phyloP scores from a whole-genome alignment of 2,888 invertebrate species.

The Andrena fulva region DNA sequence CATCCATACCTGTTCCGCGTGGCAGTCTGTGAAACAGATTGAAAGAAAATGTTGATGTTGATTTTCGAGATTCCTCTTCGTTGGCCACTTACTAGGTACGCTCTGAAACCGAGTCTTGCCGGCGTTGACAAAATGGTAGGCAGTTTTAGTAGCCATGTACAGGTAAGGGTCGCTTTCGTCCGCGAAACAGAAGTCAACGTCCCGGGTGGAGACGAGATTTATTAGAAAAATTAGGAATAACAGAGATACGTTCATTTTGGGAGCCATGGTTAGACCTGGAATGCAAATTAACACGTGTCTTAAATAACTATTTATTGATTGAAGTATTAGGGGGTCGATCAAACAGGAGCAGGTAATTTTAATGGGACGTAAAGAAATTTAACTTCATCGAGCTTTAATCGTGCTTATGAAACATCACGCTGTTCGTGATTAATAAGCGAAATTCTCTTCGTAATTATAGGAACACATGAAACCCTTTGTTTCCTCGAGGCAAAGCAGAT shows the following conservation, averaged over 20 bases:
- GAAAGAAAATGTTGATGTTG: not conserved
- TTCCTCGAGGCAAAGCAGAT: conserved; percentile 15
- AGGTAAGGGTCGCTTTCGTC: conserved; percentile 88
- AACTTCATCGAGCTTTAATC: not conserved
- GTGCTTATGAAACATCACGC: not conserved
- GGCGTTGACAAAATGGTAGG: conserved; percentile 90
- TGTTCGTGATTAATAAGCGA: not conserved
- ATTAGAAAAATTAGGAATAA: conserved; percentile 47
- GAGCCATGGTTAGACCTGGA: not conserved
- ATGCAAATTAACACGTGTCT: not conserved
- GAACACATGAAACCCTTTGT: conserved; percentile 20
- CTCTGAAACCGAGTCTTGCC: conserved; percentile 87
- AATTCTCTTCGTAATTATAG: not conserved
- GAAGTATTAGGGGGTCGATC: not conserved
- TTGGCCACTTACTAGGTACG: conserved; percentile 87
- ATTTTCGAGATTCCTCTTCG: not conserved
- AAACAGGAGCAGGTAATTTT: not conserved
- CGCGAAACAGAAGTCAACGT: conserved; percentile 87
- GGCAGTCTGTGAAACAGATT: conserved; percentile 87
- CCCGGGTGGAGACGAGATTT: conserved; percentile 67
- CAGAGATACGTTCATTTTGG: conserved; percentile 28
- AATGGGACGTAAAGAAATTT: not conserved
- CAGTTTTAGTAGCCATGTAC: conserved; percentile 90
- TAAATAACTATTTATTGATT: not conserved
- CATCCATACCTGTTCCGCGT: conserved; percentile 90